phyloP scores from a whole-genome alignment of 2,797 vertebrate genomes.

The Podargus strigoides region DNA sequence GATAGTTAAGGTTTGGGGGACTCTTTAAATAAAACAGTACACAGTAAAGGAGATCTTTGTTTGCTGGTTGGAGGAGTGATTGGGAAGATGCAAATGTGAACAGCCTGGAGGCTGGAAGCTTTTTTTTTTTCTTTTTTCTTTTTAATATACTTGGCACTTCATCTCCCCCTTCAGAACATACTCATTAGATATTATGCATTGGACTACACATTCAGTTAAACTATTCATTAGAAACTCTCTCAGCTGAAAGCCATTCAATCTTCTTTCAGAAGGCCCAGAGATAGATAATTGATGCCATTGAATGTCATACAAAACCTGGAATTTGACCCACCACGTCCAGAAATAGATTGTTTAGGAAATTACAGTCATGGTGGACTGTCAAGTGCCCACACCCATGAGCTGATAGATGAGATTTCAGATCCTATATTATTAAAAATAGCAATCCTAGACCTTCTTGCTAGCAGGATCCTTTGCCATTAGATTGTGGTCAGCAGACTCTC shows the following conservation, averaged over 20 bases:
- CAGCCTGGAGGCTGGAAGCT: not conserved
- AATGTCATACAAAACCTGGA: not conserved
- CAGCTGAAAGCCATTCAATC: not conserved
- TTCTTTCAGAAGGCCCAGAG: not conserved
- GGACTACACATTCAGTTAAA: not conserved
- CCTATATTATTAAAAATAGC: not conserved
- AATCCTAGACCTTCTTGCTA: not conserved
- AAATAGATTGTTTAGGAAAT: slow-evolving; percentile 21
- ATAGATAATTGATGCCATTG: not conserved
- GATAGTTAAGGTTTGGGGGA: not conserved
- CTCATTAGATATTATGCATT: slow-evolving; percentile 1
- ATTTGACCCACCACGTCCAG: not conserved
- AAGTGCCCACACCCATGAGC: not conserved
- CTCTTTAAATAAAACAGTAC: not conserved
- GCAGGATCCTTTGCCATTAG: not conserved
- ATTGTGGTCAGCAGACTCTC: not conserved
- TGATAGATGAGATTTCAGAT: not conserved
- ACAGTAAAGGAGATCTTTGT: not conserved
- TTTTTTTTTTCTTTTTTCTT: not conserved
- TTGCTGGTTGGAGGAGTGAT: not conserved
- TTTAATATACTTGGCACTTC: not conserved
- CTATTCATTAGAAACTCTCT: slow-evolving; percentile 1
- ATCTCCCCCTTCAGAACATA: not conserved
- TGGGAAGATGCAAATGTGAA: not conserved
- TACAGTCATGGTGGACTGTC: not conserved